Percentiles rank a stretch among this genome's conserved stretches.
These are phyloP conservation scores for Seriola dumerili DNA, from an alignment of 2,113 vertebrate genomes.

Conservation along the genomic window DNA sequence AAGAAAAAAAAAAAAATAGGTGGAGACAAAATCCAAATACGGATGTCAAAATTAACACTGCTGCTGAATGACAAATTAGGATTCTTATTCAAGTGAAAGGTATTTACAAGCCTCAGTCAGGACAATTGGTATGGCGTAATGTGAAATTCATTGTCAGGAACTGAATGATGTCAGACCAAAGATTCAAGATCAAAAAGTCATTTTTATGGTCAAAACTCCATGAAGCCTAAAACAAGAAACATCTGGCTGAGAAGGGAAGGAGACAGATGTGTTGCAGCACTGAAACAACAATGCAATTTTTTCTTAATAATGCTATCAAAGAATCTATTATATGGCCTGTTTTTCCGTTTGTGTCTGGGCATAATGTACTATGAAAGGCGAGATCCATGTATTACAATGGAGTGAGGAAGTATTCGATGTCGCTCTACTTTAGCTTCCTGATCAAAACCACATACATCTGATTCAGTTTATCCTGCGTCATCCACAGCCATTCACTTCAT, in stretches of 20 bases:
- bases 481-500: conserved; percentile 52
- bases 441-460: conserved; percentile 71
- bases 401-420: conserved; percentile 70
- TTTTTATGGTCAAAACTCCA: conserved; percentile 49
- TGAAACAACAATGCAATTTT: conserved; percentile 58
- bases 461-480: conserved; percentile 64
- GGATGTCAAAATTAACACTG: conserved; percentile 12
- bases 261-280: conserved; percentile 54
- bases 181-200: conserved; percentile 32
- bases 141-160: conserved; percentile 32
- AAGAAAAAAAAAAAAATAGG: not conserved
- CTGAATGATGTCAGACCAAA: conserved; percentile 44
- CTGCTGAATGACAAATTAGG: conserved; percentile 21
- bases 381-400: conserved; percentile 50
- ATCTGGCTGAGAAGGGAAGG: conserved; percentile 59
- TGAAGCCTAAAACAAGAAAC: conserved; percentile 57
- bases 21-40: not conserved
- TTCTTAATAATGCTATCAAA: conserved; percentile 61
- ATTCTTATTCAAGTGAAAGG: not conserved
- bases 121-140: conserved; percentile 17
- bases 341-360: conserved; percentile 56
- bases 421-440: conserved; percentile 52
- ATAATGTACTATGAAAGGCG: conserved; percentile 49
- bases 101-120: conserved; percentile 19
- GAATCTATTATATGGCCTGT: conserved; percentile 53